A percentile compares a stretch with the other conserved stretches of the same genome.
Evolutionary conservation across 2,797 vertebrate genomes (phyloP).

Genomic region (Anomalospiza imberbis): DNA sequence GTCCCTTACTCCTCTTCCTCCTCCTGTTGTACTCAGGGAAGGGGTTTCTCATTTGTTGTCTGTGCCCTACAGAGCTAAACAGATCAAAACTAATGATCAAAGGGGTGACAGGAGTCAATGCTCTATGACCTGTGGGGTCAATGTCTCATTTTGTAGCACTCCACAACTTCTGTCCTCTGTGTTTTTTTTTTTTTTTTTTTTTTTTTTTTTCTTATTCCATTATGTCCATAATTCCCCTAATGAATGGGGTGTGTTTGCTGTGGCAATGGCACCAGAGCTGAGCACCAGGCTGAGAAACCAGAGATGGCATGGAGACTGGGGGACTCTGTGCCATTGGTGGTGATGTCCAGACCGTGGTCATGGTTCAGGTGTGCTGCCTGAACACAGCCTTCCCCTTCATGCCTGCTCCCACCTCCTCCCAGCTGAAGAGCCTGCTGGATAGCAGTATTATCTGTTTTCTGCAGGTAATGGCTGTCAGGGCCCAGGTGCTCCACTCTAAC

Average conservation of each 20-base stretch:
- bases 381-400: rapidly evolving
- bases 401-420: not conserved
- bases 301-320: not conserved
- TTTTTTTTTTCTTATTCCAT: not conserved
- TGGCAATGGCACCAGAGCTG: not conserved
- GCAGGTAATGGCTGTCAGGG: not conserved
- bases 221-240: not conserved
- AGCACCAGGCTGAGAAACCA: not conserved
- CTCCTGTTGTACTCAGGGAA: not conserved
- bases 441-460: not conserved
- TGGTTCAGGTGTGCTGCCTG: rapidly evolving
- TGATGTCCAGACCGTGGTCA: not conserved
- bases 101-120: not conserved
- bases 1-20: not conserved
- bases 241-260: not conserved
- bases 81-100: not conserved
- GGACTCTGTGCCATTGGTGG: not conserved
- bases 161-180: not conserved
- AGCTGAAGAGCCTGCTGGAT: rapidly evolving
- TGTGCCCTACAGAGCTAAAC: not conserved
- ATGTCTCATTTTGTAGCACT: not conserved
- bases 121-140: not conserved
- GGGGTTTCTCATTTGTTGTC: not conserved
- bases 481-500: not conserved
- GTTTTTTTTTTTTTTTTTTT: no score